phyloP scores from a whole-genome alignment of 2,888 invertebrate genomes.

The Drosophila silvestris region DNA sequence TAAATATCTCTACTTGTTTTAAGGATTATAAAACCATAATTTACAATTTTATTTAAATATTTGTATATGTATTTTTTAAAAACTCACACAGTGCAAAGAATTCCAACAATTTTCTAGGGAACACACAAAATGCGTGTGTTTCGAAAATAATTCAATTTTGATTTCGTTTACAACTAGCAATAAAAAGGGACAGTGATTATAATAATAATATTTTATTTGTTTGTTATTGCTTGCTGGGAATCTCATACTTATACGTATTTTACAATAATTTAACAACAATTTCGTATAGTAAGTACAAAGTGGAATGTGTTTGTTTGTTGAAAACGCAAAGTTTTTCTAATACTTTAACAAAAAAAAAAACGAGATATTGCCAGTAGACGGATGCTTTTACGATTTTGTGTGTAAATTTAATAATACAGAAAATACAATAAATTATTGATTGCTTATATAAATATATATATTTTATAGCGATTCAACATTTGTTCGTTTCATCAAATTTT shows the following conservation, averaged over 20 bases:
- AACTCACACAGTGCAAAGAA: slow-evolving; percentile 43
- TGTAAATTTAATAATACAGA: slow-evolving; percentile 54
- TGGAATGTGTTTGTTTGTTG: slow-evolving; percentile 60
- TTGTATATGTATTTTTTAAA: slow-evolving; percentile 35
- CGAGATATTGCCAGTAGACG: slow-evolving; percentile 73
- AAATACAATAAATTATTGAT: slow-evolving; percentile 63
- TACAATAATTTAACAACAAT: slow-evolving; percentile 64
- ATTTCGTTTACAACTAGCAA: slow-evolving; percentile 42
- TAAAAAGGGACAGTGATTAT: slow-evolving; percentile 31
- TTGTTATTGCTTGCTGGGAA: slow-evolving; percentile 51
- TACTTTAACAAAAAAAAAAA: slow-evolving; percentile 55
- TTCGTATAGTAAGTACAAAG: slow-evolving; percentile 66
- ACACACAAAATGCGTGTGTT: slow-evolving; percentile 24
- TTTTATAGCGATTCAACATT: slow-evolving; percentile 38
- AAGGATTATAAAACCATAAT: slow-evolving; percentile 61
- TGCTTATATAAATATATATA: slow-evolving; percentile 44
- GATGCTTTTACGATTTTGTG: slow-evolving; percentile 38
- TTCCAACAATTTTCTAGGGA: slow-evolving; percentile 37
- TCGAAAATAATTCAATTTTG: slow-evolving; percentile 43
- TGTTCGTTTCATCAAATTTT: slow-evolving; percentile 46
- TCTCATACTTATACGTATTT: slow-evolving; percentile 48
- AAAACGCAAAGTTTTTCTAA: slow-evolving; percentile 59
- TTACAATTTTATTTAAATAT: slow-evolving; percentile 50
- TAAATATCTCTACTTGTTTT: slow-evolving; percentile 52
- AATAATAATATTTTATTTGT: slow-evolving; percentile 16